Base-by-base conservation (phyloP, 2,888 invertebrate species). In the Eilema caniola region DNA sequence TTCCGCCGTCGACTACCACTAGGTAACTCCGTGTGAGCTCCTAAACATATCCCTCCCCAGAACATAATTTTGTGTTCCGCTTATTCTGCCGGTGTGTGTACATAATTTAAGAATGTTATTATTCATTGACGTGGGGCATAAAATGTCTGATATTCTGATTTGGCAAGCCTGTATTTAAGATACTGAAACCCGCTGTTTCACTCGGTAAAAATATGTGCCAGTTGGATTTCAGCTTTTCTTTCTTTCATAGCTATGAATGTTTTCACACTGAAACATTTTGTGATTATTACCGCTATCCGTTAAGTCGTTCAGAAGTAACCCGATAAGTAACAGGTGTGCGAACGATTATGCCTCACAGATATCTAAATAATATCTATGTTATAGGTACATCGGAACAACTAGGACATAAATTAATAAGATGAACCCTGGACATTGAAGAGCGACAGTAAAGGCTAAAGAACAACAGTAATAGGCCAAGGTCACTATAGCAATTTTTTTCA, bases 281-380 rank as follows among this genome's bases (percentile, higher is more conserved):
- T n/a, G 53, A 53, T 53, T 53, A 53, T 53, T 53, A 53, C 53
- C 53, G 53, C 53, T 53, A 53, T 59, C 53, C 53, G 53, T 53
- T 53, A 53, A 53, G n/a, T 53, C 53, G n/a, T 53, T 53, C 53
- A 53, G n/a, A 20, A 60, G 25, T 60, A 31, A 28, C 60, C 24
- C 60, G 60, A 60, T 60, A 60, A 60, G 28, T 28, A 60, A 28
- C 60, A 60, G 60, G 60, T 60, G 62, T 37, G 37, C 33, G 59
- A 25, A 59, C 25, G 53, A 53, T 53, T n/a, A 53, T 47, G 20
- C 47, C n/a, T 53, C 53, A 53, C 53, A 53, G 20, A 53, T 53
- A 53, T 10, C 20, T n/a, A 20, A 47, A 20, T 20, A 47, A 20
- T 20, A 28, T n/a, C 20, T 62, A 41, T 41, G 2, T 8, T 53